Conservation (phyloP, 2,797 vertebrate species). For the Ctenochaetus hawaiiensis region DNA sequence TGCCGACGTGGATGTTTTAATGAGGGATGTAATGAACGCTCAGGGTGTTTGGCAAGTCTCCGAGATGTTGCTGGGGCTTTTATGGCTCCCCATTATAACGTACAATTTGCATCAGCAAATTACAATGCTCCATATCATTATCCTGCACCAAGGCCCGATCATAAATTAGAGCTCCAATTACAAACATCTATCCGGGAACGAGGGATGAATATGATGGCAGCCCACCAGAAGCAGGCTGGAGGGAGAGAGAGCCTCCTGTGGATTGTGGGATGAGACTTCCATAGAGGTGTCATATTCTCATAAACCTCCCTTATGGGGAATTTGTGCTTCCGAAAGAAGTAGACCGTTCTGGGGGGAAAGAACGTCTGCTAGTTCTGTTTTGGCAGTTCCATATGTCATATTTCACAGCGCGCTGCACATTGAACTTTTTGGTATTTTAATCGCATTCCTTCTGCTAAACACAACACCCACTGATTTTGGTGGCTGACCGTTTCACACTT, state of each 20-base stretch:
- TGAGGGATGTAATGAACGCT: conserved; percentile 89
- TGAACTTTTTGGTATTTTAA: conserved; percentile 72
- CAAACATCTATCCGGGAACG: conserved; percentile 83
- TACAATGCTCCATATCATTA: conserved; percentile 89
- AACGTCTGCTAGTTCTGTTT: conserved; percentile 64
- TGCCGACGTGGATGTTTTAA: conserved; percentile 85
- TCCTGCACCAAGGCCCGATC: conserved; percentile 83
- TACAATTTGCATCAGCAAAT: conserved; percentile 90
- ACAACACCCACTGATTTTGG: conserved; percentile 60
- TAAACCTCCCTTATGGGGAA: conserved; percentile 70
- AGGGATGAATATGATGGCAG: conserved; percentile 77
- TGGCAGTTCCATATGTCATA: conserved; percentile 65
- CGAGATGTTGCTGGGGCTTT: conserved; percentile 84
- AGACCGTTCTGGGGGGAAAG: conserved; percentile 33
- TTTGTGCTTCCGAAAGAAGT: conserved; percentile 57
- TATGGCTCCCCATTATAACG: conserved; percentile 88
- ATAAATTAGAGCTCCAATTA: conserved; percentile 90
- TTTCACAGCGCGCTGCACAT: conserved; percentile 53
- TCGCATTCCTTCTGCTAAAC: conserved; percentile 65
- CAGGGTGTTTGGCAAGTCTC: conserved; percentile 88
- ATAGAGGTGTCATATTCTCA: conserved; percentile 77
- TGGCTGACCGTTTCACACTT: conserved; percentile 67
- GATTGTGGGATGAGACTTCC: conserved; percentile 73
- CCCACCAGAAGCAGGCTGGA: conserved; percentile 70
- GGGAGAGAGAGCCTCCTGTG: conserved; percentile 72